These are phyloP conservation scores for Orgyia antiqua DNA, from an alignment of 2,888 invertebrate genomes.

Conservation along the genomic window DNA sequence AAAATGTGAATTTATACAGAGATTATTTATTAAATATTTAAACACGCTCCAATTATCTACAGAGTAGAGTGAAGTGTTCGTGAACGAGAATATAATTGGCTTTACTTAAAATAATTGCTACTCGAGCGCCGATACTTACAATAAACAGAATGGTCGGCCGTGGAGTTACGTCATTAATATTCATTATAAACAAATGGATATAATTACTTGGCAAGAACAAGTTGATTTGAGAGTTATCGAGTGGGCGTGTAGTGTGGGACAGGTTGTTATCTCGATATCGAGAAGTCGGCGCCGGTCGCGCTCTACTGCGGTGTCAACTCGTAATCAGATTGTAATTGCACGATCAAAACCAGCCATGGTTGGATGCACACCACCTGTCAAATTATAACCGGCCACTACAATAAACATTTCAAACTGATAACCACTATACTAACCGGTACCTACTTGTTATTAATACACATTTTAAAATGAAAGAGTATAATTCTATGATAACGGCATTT, in stretches of 20 bases:
- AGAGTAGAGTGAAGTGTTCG: conserved; percentile 38
- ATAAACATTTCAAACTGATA: too few species aligned
- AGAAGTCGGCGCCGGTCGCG: conserved; percentile 23
- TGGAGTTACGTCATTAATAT: conserved; percentile 61
- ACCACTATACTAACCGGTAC: too few species aligned
- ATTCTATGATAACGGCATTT: too few species aligned
- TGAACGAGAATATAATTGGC: conserved; percentile 51
- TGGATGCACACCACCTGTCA: conserved; percentile 48
- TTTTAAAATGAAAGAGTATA: too few species aligned
- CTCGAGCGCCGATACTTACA: conserved; percentile 53
- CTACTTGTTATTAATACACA: too few species aligned
- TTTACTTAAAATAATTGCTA: conserved; percentile 63
- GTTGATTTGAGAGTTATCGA: conserved; percentile 57
- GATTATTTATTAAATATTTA: conserved; percentile 40
- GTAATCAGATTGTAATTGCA: conserved; percentile 67
- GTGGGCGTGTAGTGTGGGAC: conserved; percentile 55
- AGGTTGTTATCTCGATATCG: conserved; percentile 65
- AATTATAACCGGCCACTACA: conserved; percentile 37
- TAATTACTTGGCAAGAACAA: conserved; percentile 67
- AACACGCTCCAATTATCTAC: conserved; percentile 37
- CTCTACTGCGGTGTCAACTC: conserved; percentile 39
- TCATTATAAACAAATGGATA: conserved; percentile 74
- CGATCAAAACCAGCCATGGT: conserved; percentile 44
- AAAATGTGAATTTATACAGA: conserved; percentile 29
- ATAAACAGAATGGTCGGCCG: conserved; percentile 51